phyloP scores from a whole-genome alignment of 2,113 vertebrate species.

The Chionis minor region DNA sequence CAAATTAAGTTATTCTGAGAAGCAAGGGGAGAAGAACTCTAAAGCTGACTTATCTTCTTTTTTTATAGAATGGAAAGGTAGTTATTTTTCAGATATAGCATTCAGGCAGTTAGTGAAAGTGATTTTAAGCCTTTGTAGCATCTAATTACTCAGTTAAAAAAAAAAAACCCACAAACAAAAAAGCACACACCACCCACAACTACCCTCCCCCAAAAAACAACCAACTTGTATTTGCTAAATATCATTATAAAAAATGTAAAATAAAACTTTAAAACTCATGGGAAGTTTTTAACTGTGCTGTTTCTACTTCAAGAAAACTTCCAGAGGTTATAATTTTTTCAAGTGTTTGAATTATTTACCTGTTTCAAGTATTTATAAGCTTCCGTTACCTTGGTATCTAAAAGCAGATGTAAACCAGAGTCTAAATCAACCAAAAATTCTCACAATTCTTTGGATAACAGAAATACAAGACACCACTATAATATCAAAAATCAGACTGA shows the following conservation, averaged over 20 bases:
- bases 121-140: neutral
- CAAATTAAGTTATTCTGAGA: neutral
- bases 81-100: neutral
- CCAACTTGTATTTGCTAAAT: neutral
- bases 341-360: neutral
- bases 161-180: neutral
- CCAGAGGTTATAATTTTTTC: fast-evolving
- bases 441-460: neutral
- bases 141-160: neutral
- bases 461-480: neutral
- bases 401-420: neutral
- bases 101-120: neutral
- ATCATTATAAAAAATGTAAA: neutral
- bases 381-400: neutral
- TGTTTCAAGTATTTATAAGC: neutral
- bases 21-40: neutral
- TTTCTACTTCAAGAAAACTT: neutral
- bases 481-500: neutral
- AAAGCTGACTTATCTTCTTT: neutral
- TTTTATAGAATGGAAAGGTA: neutral
- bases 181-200: too few relatives aligned
- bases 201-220: fast-evolving
- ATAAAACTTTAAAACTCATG: neutral
- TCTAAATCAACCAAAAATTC: neutral
- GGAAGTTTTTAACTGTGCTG: neutral